A percentile compares a stretch with the other conserved stretches of the same genome.
Conservation (phyloP, 2,888 invertebrate genomes). For the Prionchulus punctatus region DNA sequence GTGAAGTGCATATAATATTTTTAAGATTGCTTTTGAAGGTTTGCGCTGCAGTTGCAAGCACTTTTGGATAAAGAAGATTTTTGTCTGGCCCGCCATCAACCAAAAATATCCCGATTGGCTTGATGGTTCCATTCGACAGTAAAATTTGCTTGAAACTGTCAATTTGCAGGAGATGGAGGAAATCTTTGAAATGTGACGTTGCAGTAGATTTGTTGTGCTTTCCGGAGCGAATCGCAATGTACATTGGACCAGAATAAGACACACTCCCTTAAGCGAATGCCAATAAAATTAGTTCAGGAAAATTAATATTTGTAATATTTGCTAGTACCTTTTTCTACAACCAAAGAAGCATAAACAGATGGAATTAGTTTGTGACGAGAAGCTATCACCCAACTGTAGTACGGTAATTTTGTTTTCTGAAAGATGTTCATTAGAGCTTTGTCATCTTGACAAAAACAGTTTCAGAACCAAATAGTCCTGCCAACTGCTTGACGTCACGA, state of each 20-base stretch:
- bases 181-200: constrained; percentile 22
- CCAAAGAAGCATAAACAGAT: constrained; percentile 25
- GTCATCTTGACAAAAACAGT: constrained; percentile 22
- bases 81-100: constrained; percentile 22
- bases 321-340: constrained; percentile 22
- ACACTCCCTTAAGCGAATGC: constrained; percentile 16
- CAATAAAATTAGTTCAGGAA: not conserved
- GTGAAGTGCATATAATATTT: no score
- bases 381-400: constrained; percentile 29
- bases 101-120: constrained; percentile 26
- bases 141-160: not conserved
- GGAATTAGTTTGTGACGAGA: constrained; percentile 26
- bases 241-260: constrained; percentile 34
- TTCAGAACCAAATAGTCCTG: constrained; percentile 21
- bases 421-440: constrained; percentile 32
- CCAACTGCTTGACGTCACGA: constrained; percentile 19
- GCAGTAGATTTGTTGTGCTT: constrained; percentile 25
- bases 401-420: constrained; percentile 27
- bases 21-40: constrained; percentile 18
- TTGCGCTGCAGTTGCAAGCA: constrained; percentile 13
- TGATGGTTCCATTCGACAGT: constrained; percentile 14
- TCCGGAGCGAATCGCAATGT: constrained; percentile 29
- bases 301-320: not conserved
- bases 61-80: constrained; percentile 18
- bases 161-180: constrained; percentile 18